Percentiles rank a stretch among this genome's conserved stretches.
These are phyloP conservation scores for Allolobophora icterica DNA, from an alignment of 2,888 invertebrate species.

Conservation along the genomic window DNA sequence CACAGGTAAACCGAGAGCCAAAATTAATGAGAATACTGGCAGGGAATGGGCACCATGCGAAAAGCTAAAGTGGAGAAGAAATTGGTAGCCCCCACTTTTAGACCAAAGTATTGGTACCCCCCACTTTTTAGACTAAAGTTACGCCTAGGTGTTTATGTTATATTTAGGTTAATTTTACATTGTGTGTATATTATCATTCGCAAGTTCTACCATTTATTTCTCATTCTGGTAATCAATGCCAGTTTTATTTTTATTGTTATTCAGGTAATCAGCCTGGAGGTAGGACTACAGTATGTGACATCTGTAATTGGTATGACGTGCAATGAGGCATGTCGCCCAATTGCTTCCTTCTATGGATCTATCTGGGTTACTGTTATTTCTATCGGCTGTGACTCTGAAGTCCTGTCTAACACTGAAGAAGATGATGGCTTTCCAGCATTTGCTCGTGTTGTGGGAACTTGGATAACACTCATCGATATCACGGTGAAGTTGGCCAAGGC, in stretches of 20 bases:
- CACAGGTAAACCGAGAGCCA: no score
- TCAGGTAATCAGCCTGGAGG: not conserved
- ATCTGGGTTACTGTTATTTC: not conserved
- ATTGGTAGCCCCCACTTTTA: no score
- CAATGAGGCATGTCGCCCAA: not conserved
- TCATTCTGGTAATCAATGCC: no score
- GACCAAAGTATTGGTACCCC: no score
- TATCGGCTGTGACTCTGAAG: not conserved
- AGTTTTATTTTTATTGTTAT: not conserved
- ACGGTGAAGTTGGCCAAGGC: not conserved
- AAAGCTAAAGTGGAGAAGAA: no score
- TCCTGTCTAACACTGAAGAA: not conserved
- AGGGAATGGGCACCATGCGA: no score
- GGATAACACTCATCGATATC: not conserved
- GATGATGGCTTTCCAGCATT: not conserved
- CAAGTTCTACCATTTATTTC: no score
- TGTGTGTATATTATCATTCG: no score
- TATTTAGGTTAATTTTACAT: no score
- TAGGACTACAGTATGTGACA: constrained; percentile 4
- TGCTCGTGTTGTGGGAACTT: not conserved
- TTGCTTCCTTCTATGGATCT: not conserved
- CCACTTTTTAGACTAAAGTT: no score
- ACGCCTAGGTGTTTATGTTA: no score
- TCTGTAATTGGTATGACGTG: not conserved
- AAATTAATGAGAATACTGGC: no score